These are phyloP conservation scores for Phymanthus crucifer DNA, from an alignment of 92 coral and sea anemone genomes.

Conservation along the genomic window DNA sequence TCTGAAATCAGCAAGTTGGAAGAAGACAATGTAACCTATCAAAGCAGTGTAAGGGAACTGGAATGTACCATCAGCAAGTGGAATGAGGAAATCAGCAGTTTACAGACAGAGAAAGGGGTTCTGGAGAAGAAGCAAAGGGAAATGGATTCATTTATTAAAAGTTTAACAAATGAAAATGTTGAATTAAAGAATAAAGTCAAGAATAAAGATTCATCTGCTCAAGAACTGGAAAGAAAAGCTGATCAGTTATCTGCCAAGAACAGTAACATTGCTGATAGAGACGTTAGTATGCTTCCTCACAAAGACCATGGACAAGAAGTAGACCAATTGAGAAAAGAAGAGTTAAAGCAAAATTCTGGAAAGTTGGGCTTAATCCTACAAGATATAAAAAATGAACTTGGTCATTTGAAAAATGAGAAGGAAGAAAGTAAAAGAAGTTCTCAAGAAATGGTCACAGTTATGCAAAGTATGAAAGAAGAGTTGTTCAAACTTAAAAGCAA, in stretches of 20 bases:
- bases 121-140: neutral
- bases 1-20: neutral
- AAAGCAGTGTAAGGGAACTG: neutral
- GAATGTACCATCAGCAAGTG: neutral
- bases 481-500: neutral
- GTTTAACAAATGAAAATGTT: neutral
- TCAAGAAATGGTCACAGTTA: neutral
- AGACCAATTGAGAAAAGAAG: neutral
- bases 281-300: neutral
- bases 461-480: constrained; percentile 2
- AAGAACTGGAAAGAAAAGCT: neutral
- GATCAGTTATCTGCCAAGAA: neutral
- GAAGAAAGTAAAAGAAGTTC: neutral
- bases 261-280: neutral
- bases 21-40: neutral
- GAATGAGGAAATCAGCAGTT: neutral
- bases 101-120: neutral
- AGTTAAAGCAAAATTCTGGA: neutral
- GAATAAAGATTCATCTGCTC: neutral
- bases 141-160: neutral
- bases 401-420: neutral
- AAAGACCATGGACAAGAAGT: neutral
- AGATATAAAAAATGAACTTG: neutral
- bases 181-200: neutral
- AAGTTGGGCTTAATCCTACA: neutral